phyloP scores from a whole-genome alignment of 2,888 invertebrate species.

The Leptinotarsa juncta region DNA sequence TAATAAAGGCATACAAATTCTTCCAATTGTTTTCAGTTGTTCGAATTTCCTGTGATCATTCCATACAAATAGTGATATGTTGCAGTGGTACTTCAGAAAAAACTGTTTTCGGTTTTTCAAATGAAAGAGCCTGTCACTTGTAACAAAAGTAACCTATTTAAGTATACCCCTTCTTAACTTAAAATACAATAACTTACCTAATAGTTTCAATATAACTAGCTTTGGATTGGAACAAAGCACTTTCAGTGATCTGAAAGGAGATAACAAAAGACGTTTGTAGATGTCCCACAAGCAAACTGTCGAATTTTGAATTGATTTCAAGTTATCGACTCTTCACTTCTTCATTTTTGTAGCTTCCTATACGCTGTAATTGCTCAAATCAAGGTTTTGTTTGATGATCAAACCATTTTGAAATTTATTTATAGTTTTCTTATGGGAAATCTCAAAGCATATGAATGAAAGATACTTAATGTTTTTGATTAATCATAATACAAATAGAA shows the following conservation, averaged over 20 bases:
- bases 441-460: no score
- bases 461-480: no score
- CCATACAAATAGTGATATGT: neutral
- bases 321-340: neutral
- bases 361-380: neutral
- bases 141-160: neutral
- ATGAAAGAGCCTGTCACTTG: slow-evolving; percentile 1
- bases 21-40: neutral
- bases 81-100: neutral
- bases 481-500: no score
- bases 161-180: neutral
- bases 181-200: slow-evolving; percentile 7
- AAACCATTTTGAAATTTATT: no score
- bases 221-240: slow-evolving; percentile 16
- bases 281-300: slow-evolving; percentile 5
- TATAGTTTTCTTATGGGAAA: no score
- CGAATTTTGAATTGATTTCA: neutral
- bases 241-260: slow-evolving; percentile 14
- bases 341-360: neutral
- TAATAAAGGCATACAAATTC: neutral
- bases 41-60: neutral
- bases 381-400: no score
- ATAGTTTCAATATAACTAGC: neutral
- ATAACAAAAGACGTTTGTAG: neutral
- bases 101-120: neutral